Percentiles rank a stretch among this genome's conserved stretches.
Conservation (phyloP, 2,113 vertebrate genomes). For the Psophia crepitans region DNA sequence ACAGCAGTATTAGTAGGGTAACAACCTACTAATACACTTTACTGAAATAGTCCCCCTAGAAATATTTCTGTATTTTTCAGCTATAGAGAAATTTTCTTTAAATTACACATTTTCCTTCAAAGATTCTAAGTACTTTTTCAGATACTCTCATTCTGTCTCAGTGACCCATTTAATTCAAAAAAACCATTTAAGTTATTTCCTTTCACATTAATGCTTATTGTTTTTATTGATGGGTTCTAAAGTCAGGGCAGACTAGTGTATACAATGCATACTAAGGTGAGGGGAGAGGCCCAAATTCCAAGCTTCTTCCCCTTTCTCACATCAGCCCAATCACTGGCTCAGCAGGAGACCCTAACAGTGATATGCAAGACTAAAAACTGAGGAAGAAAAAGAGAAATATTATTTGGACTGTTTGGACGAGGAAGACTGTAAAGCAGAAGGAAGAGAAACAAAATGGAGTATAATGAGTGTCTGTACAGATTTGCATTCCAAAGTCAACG, state of each 20-base stretch:
- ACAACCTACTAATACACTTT: not conserved
- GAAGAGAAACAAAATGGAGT: not conserved
- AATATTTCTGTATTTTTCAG: not conserved
- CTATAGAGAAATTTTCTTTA: not conserved
- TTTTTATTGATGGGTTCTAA: not conserved
- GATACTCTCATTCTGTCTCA: not conserved
- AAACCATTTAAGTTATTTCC: not conserved
- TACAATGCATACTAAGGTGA: fast-evolving
- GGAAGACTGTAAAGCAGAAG: not conserved
- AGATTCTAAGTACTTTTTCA: not conserved
- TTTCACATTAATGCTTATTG: not conserved
- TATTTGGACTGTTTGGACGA: not conserved
- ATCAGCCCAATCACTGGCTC: not conserved
- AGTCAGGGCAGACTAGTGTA: not conserved
- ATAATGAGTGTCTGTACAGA: not conserved
- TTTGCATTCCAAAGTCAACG: not conserved
- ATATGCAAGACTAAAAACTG: not conserved
- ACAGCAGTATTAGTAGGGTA: not conserved
- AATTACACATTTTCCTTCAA: not conserved
- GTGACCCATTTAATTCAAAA: not conserved
- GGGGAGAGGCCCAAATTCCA: not conserved
- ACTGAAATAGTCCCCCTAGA: not conserved
- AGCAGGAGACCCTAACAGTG: not conserved
- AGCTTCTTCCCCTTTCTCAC: not conserved
- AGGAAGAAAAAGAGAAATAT: not conserved